Conservation (phyloP, 2,888 invertebrate species). For the Maniola hyperantus region DNA sequence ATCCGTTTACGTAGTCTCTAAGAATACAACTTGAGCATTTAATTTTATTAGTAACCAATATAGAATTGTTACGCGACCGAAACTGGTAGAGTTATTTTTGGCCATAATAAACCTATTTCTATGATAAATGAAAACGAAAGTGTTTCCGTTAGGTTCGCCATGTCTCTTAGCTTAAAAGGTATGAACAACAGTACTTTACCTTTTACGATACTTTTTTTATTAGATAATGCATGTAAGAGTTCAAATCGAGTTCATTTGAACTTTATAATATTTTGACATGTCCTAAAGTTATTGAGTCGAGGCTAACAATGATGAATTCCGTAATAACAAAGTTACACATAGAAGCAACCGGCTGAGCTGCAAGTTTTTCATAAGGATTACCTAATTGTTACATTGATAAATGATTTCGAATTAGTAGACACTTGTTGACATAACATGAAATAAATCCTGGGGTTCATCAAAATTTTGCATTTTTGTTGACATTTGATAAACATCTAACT, state of each 20-base stretch:
- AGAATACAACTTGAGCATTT: background rate
- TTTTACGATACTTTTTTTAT: background rate
- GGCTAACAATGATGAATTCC: no score
- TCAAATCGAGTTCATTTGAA: background rate
- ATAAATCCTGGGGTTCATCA: no score
- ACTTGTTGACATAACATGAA: no score
- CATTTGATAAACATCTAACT: no score
- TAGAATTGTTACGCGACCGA: slow-evolving; percentile 26
- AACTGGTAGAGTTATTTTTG: slow-evolving; percentile 18
- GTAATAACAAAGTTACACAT: no score
- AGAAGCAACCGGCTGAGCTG: no score
- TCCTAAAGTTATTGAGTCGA: no score
- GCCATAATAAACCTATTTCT: slow-evolving; percentile 29
- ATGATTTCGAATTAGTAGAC: no score
- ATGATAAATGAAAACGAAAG: slow-evolving; percentile 39
- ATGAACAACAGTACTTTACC: slow-evolving; percentile 2
- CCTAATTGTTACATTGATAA: no score
- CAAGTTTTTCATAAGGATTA: no score
- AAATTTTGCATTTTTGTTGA: no score
- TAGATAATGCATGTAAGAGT: background rate
- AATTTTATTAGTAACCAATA: slow-evolving; percentile 20
- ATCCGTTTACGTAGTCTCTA: background rate
- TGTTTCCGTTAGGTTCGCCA: slow-evolving; percentile 8
- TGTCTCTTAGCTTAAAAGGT: slow-evolving; percentile 12
- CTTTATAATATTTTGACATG: no score